A percentile compares a stretch with the other conserved stretches of the same genome.
These are phyloP conservation scores for Myotis brandtii DNA, from an alignment of 2,113 vertebrate genomes.

Conservation along the genomic window DNA sequence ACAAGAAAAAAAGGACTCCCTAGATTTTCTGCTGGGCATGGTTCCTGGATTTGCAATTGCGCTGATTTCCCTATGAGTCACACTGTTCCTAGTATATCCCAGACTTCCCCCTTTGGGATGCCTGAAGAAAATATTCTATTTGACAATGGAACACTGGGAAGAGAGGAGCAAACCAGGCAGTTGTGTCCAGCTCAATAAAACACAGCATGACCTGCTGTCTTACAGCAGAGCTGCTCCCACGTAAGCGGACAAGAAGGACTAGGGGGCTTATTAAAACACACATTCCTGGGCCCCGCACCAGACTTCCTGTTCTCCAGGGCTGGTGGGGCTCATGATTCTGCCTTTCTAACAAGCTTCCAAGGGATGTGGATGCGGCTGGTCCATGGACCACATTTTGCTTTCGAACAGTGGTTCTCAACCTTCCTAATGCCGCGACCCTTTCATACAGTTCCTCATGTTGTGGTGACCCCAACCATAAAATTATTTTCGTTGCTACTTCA, in stretches of 20 bases:
- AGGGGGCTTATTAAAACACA: not conserved
- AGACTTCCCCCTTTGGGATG: conserved; percentile 71
- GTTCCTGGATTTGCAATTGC: conserved; percentile 62
- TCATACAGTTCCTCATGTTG: no score
- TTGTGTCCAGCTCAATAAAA: conserved; percentile 12
- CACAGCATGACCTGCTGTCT: not conserved
- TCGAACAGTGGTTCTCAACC: no score
- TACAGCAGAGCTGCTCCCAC: not conserved
- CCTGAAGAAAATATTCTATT: conserved; percentile 62
- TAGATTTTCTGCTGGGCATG: conserved; percentile 47
- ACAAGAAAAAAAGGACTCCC: conserved; percentile 40
- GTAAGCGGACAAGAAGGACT: not conserved
- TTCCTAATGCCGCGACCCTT: no score
- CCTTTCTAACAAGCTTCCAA: not conserved
- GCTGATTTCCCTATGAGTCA: conserved; percentile 72
- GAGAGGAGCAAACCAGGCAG: conserved; percentile 55
- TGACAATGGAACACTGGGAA: conserved; percentile 47
- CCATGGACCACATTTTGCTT: not conserved
- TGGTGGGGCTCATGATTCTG: not conserved
- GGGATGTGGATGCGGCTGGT: not conserved
- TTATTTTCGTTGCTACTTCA: no score
- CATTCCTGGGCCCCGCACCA: not conserved
- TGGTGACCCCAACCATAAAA: no score
- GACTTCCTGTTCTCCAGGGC: not conserved
- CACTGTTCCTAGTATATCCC: conserved; percentile 45